Evolutionary conservation across 92 coral and sea anemone genomes (phyloP), one percentile per base, ranked within the genome.

Genomic region (Diadumene lineata): DNA sequence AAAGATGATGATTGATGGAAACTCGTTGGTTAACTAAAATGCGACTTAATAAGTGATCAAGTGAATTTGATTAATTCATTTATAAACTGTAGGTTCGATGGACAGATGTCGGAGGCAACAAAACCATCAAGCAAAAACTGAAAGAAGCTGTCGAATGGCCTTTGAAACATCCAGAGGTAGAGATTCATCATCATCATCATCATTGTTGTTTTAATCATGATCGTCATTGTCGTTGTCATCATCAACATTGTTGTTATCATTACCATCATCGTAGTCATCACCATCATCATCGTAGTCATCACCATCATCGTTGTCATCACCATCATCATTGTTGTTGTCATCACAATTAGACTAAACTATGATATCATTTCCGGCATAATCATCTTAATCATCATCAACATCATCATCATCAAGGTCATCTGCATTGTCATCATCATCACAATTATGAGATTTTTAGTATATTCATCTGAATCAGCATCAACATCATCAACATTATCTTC

Each of bases 81-180:
- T 38, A 13, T 38, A 13, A 4, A 7, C 29, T 2, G 13, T 7
- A 96, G 99, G 97, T 96, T 70, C 89, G 82, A 21, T 96, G 99
- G 99, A 85, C 81, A 21, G 97, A 92, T 66, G 84, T 96, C 43
- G 99, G 99, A 34, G 99, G 99, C 7, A 96, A 96, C 74, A 82
- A 85, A 17, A 76, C 73, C n/a, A 86, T 96, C 63, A 96, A 96
- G 69, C 97, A 88, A 65, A 96, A 96, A 66, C 86, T 96, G 24
- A 88, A 81, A 67, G 96, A 96, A 53, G 99, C 99, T 25, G 94
- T 96, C 1, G 99, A 96, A 77, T 96, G 99, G 99, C 99, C 99
- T 2, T 84, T 96, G 25, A 96, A 92, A 82, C 99, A 96, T 56
- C 99, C 99, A 43, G 91, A 96, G 94, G 98, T 94, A 71, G 6